Evolutionary conservation across 2,797 vertebrate genomes (phyloP).

Genomic region (Arrhamphus sclerolepis): DNA sequence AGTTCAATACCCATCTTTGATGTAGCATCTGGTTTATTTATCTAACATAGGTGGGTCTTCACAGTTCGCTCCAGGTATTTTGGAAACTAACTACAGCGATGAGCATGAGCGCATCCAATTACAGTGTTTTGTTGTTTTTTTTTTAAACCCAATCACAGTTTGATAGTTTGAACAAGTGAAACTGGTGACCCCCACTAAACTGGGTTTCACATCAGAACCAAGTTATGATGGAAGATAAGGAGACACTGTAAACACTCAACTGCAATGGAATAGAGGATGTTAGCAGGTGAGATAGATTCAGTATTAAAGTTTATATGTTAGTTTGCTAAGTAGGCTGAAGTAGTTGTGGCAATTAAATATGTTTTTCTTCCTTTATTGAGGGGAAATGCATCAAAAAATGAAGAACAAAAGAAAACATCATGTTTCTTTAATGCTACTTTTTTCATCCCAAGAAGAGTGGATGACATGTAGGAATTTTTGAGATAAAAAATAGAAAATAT

Average conservation of each 20-base stretch:
- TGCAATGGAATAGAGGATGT: neutral
- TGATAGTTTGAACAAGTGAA: neutral
- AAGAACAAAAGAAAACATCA: constrained; percentile 1
- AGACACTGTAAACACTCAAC: neutral
- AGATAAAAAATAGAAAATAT: constrained; percentile 28
- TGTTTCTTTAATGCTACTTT: constrained; percentile 14
- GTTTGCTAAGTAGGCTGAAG: no score
- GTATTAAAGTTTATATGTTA: no score
- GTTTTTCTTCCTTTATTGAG: neutral
- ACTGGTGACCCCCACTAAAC: neutral
- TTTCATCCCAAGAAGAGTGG: constrained; percentile 1
- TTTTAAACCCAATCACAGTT: neutral
- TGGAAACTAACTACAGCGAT: neutral
- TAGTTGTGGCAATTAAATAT: neutral
- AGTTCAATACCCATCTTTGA: neutral
- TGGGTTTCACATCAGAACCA: no score
- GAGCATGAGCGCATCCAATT: neutral
- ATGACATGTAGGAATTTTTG: constrained; percentile 15
- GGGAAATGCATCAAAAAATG: neutral
- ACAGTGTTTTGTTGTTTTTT: no score
- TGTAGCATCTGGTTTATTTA: neutral
- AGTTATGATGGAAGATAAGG: no score
- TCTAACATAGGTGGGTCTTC: neutral
- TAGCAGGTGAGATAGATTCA: no score
- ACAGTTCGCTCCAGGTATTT: neutral